Conservation (phyloP, 2,113 vertebrate genomes). For the Vulpes ferrilata region DNA sequence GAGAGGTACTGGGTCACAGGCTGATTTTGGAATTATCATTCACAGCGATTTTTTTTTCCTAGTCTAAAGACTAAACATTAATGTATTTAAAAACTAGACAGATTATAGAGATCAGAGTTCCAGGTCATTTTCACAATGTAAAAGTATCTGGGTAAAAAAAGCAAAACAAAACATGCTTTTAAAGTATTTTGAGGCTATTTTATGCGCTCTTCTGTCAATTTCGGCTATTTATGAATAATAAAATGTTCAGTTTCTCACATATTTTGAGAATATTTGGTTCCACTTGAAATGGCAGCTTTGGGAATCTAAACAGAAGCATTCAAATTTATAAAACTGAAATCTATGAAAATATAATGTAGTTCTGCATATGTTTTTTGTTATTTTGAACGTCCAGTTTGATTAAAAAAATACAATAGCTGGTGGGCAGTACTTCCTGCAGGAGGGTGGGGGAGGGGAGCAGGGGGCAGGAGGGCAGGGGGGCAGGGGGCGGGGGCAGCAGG, state of each 20-base stretch:
- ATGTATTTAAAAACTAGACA: slow-evolving; percentile 71
- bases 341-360: not conserved
- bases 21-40: slow-evolving; percentile 80
- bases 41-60: slow-evolving; percentile 38
- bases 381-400: not conserved
- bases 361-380: not conserved
- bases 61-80: slow-evolving; percentile 77
- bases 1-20: slow-evolving; percentile 72
- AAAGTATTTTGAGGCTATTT: slow-evolving; percentile 61
- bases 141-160: slow-evolving; percentile 34
- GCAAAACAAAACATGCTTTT: slow-evolving; percentile 49
- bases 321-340: not conserved
- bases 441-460: accelerated
- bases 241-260: not conserved
- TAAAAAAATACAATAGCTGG: not conserved
- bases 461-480: too few relatives aligned
- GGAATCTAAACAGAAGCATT: not conserved
- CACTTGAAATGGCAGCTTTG: not conserved
- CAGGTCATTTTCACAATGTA: slow-evolving; percentile 51
- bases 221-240: slow-evolving; percentile 44
- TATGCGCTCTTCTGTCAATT: not conserved
- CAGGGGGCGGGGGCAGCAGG: accelerated
- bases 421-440: not conserved
- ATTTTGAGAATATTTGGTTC: not conserved
- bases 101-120: slow-evolving; percentile 55